Evolutionary conservation across 30 jellyfish, hydroid and myxozoan genomes (phyloP).

Genomic region (Rhopilema esculentum): DNA sequence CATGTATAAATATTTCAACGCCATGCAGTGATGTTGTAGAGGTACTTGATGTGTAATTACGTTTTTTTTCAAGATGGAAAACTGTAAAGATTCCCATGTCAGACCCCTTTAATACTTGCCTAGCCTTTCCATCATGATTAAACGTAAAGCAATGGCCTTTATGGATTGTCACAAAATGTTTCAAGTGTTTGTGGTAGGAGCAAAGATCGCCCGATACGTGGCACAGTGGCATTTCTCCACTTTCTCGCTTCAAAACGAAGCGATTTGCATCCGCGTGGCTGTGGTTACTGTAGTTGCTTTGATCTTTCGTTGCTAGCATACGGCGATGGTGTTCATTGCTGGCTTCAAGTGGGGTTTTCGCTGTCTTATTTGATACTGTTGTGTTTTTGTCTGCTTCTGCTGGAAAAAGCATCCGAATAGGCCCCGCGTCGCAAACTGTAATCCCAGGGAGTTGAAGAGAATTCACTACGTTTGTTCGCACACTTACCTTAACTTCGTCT

Average conservation of each 20-base stretch:
- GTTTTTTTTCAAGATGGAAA: slow-evolving; percentile 5
- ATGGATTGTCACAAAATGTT: background rate
- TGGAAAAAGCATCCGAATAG: background rate
- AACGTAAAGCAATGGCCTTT: slow-evolving; percentile 39
- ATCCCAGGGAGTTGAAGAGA: slow-evolving; percentile 12
- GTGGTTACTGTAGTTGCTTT: background rate
- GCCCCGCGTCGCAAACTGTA: slow-evolving; percentile 30
- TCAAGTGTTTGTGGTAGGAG: background rate
- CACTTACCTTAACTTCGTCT: slow-evolving; percentile 4
- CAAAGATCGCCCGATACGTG: slow-evolving; percentile 31
- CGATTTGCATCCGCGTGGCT: background rate
- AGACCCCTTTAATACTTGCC: slow-evolving; percentile 25
- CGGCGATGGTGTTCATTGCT: background rate
- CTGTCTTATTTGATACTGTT: background rate
- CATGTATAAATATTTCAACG: slow-evolving; percentile 10
- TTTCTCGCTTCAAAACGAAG: background rate
- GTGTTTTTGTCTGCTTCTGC: background rate
- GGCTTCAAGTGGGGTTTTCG: background rate
- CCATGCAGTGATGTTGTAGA: slow-evolving; percentile 19
- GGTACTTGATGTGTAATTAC: background rate
- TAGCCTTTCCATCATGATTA: slow-evolving; percentile 6
- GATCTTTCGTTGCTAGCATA: background rate
- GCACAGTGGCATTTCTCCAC: slow-evolving; percentile 43
- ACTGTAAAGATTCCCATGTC: slow-evolving; percentile 29
- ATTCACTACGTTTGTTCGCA: background rate